Percentiles rank a stretch among this genome's conserved stretches.
Evolutionary conservation across 2,888 invertebrate species (phyloP).

Genomic region (Tanypteryx hageni): DNA sequence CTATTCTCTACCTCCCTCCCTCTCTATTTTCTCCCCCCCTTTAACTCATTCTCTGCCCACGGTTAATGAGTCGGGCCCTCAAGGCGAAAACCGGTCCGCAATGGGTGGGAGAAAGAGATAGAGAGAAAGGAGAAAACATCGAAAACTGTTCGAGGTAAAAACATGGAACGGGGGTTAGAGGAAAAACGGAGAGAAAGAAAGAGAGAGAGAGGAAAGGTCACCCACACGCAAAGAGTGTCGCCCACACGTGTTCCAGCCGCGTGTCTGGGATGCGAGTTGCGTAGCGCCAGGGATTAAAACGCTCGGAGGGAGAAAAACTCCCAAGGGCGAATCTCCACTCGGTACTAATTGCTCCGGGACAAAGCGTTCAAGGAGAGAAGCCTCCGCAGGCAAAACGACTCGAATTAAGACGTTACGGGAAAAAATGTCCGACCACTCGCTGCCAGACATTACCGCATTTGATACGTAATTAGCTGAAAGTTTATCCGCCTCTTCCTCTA

Average conservation of each 20-base stretch:
- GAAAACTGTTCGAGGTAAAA: too few relatives aligned
- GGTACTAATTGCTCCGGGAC: neutral
- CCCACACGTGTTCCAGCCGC: neutral
- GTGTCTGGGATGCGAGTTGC: neutral
- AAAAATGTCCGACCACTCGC: too few relatives aligned
- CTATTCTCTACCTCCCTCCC: neutral
- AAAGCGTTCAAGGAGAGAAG: neutral
- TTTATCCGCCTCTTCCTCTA: too few relatives aligned
- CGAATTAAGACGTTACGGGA: too few relatives aligned
- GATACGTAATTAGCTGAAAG: too few relatives aligned
- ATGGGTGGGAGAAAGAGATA: neutral
- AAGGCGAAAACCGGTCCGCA: constrained; percentile 51
- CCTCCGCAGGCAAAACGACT: too few relatives aligned
- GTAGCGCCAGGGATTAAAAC: neutral
- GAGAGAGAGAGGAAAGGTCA: neutral
- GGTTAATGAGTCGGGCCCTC: neutral
- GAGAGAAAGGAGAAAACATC: neutral
- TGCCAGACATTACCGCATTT: too few relatives aligned
- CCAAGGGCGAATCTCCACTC: neutral
- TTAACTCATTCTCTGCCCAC: neutral
- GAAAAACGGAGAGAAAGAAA: neutral
- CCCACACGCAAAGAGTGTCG: neutral
- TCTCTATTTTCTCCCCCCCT: neutral
- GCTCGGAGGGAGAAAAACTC: neutral
- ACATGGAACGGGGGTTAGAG: too few relatives aligned